Evolutionary conservation across 2,113 vertebrate genomes (phyloP).

Genomic region (Catharus minimus): DNA sequence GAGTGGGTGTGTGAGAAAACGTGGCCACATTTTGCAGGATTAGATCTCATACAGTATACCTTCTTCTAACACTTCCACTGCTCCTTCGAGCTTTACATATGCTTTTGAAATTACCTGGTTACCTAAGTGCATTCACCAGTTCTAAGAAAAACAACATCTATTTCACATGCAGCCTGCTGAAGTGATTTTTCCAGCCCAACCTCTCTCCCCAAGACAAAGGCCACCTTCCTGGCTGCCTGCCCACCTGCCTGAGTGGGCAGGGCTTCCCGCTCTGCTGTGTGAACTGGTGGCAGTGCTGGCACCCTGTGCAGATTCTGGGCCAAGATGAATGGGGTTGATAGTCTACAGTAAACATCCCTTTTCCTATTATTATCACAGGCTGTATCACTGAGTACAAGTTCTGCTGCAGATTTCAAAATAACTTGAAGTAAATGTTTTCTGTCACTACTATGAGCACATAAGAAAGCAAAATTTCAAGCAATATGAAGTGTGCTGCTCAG

Average conservation of each 20-base stretch:
- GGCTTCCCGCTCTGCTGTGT: slow-evolving; percentile 36
- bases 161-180: not conserved
- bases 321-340: not conserved
- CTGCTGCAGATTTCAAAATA: slow-evolving; percentile 22
- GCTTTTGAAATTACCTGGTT: not conserved
- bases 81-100: not conserved
- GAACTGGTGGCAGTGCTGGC: slow-evolving; percentile 1
- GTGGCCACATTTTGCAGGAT: not conserved
- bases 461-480: not conserved
- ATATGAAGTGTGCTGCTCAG: not conserved
- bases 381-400: not conserved
- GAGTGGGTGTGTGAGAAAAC: not conserved
- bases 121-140: not conserved
- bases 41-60: not conserved
- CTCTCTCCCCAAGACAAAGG: slow-evolving; percentile 49
- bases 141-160: not conserved
- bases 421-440: not conserved
- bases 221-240: slow-evolving; percentile 45
- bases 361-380: slow-evolving; percentile 25
- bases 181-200: slow-evolving; percentile 34
- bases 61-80: not conserved
- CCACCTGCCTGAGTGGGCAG: not conserved
- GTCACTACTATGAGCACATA: not conserved
- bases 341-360: slow-evolving; percentile 27
- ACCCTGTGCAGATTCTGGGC: not conserved